These are phyloP conservation scores for Ahaetulla prasina DNA, from an alignment of 2,113 vertebrate genomes.

Conservation along the genomic window DNA sequence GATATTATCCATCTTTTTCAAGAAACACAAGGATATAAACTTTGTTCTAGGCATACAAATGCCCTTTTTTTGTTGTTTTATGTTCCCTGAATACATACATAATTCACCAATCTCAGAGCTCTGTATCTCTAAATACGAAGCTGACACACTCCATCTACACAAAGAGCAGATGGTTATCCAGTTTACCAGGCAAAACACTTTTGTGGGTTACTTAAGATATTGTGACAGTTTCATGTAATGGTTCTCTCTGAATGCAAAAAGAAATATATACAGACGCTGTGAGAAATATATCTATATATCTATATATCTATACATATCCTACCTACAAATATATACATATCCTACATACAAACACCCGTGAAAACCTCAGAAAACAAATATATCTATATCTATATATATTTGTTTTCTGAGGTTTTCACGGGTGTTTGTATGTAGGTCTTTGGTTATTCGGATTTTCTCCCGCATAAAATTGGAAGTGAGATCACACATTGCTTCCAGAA, in stretches of 20 bases:
- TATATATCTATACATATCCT: too few relatives aligned
- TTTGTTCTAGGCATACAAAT: background rate
- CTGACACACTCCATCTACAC: background rate
- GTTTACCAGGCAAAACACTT: background rate
- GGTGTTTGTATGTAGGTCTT: too few relatives aligned
- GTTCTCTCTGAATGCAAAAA: background rate
- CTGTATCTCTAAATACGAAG: background rate
- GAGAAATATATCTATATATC: too few relatives aligned
- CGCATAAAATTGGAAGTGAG: too few relatives aligned
- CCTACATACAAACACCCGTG: too few relatives aligned
- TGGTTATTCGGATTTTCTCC: too few relatives aligned
- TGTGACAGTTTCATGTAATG: constrained; percentile 17
- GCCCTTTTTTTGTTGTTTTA: background rate
- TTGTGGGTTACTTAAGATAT: background rate
- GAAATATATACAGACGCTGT: background rate
- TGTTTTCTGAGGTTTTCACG: too few relatives aligned
- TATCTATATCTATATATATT: too few relatives aligned
- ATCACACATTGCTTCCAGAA: background rate
- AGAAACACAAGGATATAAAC: background rate
- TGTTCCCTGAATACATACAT: background rate
- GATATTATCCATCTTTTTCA: background rate
- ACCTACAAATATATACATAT: too few relatives aligned
- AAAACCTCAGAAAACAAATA: too few relatives aligned
- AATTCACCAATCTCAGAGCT: background rate
- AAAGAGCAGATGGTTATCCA: background rate